A percentile compares a stretch with the other conserved stretches of the same genome.
These are phyloP conservation scores for Ailuropoda melanoleuca DNA, from an alignment of 2,113 vertebrate species.

Conservation along the genomic window DNA sequence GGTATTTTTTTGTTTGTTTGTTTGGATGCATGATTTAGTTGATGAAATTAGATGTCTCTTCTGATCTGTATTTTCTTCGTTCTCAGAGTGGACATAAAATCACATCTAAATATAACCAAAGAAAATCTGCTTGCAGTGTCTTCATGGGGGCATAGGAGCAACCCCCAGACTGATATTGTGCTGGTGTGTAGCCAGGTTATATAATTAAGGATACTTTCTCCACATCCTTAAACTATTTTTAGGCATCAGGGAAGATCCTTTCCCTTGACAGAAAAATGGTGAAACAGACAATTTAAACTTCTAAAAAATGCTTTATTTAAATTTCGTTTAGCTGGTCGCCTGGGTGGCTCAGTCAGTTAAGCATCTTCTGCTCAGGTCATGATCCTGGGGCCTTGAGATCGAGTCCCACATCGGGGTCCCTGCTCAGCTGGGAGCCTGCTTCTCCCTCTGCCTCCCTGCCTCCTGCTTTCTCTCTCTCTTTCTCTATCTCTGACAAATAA, in stretches of 20 bases:
- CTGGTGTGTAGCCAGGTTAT: background rate
- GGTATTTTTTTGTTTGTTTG: background rate
- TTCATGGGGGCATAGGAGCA: background rate
- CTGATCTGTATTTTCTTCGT: background rate
- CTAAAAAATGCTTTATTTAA: background rate
- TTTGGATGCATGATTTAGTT: background rate
- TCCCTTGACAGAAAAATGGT: background rate
- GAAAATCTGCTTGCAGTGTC: background rate
- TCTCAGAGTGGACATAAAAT: background rate
- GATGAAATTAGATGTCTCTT: slow-evolving; percentile 36
- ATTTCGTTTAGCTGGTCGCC: background rate
- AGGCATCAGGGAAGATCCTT: background rate
- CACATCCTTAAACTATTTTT: background rate
- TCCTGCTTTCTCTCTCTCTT: background rate
- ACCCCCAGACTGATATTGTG: accelerated
- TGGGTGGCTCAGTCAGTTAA: background rate
- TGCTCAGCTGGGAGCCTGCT: accelerated
- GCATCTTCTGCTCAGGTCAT: background rate
- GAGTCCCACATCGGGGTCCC: background rate
- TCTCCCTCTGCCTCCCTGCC: background rate
- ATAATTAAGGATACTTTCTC: background rate
- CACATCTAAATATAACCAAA: background rate
- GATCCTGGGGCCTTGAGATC: background rate
- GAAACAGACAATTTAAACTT: background rate
- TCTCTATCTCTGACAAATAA: background rate